A percentile compares a stretch with the other conserved stretches of the same genome.
These are phyloP conservation scores for Ibycter americanus DNA, from an alignment of 2,797 vertebrate species.

Conservation along the genomic window DNA sequence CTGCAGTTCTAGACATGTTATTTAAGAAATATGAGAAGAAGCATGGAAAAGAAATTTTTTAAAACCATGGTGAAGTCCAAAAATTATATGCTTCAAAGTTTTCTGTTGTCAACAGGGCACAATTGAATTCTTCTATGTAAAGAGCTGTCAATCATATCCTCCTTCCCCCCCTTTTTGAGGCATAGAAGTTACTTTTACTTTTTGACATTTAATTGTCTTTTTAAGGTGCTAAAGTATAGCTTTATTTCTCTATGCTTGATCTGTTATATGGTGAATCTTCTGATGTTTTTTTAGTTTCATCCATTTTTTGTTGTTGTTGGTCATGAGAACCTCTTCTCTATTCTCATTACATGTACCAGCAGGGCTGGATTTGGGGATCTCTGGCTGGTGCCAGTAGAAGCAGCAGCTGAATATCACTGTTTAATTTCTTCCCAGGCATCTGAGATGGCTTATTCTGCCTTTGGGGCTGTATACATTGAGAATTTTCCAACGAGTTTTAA, in stretches of 20 bases:
- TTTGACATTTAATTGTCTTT: neutral
- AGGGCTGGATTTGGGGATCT: neutral
- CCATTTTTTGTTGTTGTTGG: neutral
- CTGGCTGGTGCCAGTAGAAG: neutral
- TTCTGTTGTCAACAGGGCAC: neutral
- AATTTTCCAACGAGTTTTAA: conserved; percentile 9
- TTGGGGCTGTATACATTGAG: neutral
- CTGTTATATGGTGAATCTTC: neutral
- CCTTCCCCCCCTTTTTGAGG: neutral
- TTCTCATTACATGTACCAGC: neutral
- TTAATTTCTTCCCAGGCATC: neutral
- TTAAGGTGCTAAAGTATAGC: neutral
- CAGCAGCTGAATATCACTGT: neutral
- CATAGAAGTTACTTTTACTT: neutral
- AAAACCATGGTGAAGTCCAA: neutral
- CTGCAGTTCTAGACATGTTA: neutral
- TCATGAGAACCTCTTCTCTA: neutral
- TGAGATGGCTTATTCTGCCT: conserved; percentile 24
- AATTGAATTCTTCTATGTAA: neutral
- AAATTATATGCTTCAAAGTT: neutral
- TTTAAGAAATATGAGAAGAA: neutral
- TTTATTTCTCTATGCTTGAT: neutral
- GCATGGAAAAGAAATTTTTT: neutral
- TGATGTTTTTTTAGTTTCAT: neutral
- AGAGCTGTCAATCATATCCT: neutral